phyloP scores from a whole-genome alignment of 2,113 vertebrate genomes.

The Tachuris rubrigastra region DNA sequence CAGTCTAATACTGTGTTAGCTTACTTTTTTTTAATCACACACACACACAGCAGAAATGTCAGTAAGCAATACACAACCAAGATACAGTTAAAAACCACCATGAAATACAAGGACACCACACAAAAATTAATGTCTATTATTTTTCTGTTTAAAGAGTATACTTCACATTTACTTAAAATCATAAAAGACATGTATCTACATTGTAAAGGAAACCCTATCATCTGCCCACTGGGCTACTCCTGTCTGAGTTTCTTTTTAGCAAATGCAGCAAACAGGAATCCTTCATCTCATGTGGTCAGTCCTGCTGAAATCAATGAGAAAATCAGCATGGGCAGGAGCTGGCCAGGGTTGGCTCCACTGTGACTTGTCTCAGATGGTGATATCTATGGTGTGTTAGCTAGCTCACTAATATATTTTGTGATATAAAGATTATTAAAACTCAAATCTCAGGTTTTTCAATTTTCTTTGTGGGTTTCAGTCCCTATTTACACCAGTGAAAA shows the following conservation, averaged over 20 bases:
- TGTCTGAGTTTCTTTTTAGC: background rate
- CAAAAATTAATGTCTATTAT: background rate
- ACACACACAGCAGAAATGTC: background rate
- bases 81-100: background rate
- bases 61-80: background rate
- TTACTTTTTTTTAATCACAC: background rate
- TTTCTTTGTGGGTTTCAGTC: constrained; percentile 51
- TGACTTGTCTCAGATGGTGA: background rate
- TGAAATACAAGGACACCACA: background rate
- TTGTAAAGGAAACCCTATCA: background rate
- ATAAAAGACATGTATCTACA: fast-evolving
- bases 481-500: background rate
- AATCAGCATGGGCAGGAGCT: fast-evolving
- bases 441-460: constrained; percentile 71
- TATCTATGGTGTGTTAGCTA: background rate
- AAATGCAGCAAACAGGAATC: background rate
- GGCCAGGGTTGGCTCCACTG: background rate
- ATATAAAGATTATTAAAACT: constrained; percentile 9
- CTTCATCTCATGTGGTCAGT: background rate
- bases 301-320: background rate
- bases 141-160: background rate
- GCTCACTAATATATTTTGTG: background rate
- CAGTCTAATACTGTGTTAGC: background rate
- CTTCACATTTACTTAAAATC: background rate
- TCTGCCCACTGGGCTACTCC: background rate